Conservation (phyloP, 2,888 invertebrate genomes). For the Cynaeus angustus region DNA sequence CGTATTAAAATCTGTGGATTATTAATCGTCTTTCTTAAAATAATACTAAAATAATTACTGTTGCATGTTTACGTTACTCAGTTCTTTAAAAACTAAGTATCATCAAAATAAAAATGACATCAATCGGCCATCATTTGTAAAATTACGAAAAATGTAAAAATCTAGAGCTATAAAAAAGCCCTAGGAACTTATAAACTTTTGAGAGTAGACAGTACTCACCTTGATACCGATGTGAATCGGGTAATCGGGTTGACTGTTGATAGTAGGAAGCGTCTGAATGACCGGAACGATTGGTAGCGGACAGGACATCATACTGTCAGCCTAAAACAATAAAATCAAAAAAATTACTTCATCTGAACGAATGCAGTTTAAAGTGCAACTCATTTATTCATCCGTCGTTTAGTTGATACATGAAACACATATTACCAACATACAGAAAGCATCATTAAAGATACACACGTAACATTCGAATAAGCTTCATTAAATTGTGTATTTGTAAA, state of each 20-base stretch:
- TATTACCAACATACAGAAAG: constrained; percentile 9
- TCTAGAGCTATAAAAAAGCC: too few relatives aligned
- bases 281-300: constrained; percentile 78
- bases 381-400: not conserved
- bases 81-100: too few relatives aligned
- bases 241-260: constrained; percentile 75
- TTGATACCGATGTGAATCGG: constrained; percentile 79
- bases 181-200: too few relatives aligned
- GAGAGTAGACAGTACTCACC: constrained; percentile 69
- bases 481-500: constrained; percentile 23
- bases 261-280: constrained; percentile 75
- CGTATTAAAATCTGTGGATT: too few relatives aligned
- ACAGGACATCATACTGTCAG: constrained; percentile 79
- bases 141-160: too few relatives aligned
- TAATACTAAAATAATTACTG: too few relatives aligned
- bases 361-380: not conserved
- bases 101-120: too few relatives aligned
- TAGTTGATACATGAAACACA: constrained; percentile 6
- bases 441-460: constrained; percentile 26
- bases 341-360: constrained; percentile 1
- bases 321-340: constrained; percentile 64
- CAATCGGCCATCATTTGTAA: too few relatives aligned
- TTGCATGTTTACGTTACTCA: too few relatives aligned
- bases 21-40: too few relatives aligned
- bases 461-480: constrained; percentile 38